These are phyloP conservation scores for Harpalus rufipes DNA, from an alignment of 2,888 invertebrate genomes.

Conservation along the genomic window DNA sequence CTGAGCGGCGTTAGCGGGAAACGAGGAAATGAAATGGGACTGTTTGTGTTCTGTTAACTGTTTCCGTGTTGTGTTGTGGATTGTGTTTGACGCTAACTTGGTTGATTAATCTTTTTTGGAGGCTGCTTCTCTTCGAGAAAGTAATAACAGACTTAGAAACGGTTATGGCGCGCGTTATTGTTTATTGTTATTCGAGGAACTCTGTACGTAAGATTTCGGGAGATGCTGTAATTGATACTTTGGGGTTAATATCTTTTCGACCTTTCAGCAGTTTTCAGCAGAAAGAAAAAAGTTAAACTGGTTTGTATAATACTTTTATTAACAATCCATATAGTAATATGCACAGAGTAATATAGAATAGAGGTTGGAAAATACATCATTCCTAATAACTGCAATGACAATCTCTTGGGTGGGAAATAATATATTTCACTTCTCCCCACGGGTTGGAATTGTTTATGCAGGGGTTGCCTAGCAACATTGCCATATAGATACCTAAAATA, in stretches of 20 bases:
- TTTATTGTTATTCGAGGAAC: slow-evolving; percentile 10
- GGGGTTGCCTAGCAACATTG: too few relatives aligned
- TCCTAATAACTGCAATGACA: too few relatives aligned
- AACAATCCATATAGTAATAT: too few relatives aligned
- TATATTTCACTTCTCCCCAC: too few relatives aligned
- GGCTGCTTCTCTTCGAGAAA: not conserved
- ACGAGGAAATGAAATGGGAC: slow-evolving; percentile 40
- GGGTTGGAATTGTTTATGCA: too few relatives aligned
- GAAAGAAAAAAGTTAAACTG: too few relatives aligned
- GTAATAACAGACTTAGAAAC: slow-evolving; percentile 24
- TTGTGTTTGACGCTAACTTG: slow-evolving; percentile 40
- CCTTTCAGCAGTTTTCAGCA: not conserved
- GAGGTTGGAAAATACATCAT: too few relatives aligned
- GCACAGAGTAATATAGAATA: too few relatives aligned
- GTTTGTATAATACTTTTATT: too few relatives aligned
- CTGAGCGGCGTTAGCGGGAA: slow-evolving; percentile 12
- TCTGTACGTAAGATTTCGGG: not conserved
- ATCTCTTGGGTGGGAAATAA: too few relatives aligned
- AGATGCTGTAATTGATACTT: not conserved
- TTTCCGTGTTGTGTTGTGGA: slow-evolving; percentile 39
- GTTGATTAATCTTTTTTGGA: slow-evolving; percentile 42
- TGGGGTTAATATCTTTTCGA: not conserved
- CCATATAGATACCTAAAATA: too few relatives aligned
- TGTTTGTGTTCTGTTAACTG: slow-evolving; percentile 53
- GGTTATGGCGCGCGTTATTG: slow-evolving; percentile 9